Percentiles rank a stretch among this genome's conserved stretches.
Conservation (phyloP, 2,797 vertebrate genomes). For the Dallia pectoralis region DNA sequence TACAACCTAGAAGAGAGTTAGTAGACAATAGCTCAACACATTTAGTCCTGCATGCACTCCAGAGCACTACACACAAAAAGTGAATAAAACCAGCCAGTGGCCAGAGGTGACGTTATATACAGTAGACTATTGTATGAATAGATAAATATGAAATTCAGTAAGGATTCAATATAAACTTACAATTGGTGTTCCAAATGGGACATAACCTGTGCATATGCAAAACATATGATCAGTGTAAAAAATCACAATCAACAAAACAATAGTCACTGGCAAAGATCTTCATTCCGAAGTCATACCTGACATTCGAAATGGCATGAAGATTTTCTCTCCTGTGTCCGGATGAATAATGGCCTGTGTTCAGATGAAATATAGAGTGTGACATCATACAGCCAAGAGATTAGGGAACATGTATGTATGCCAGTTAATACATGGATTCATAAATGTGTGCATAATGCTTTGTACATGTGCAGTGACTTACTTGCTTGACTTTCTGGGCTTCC, state of each 20-base stretch:
- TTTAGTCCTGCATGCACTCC: conserved; percentile 30
- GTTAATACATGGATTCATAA: not conserved
- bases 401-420: conserved; percentile 36
- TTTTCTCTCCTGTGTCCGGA: conserved; percentile 95
- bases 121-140: conserved; percentile 19
- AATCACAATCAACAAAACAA: not conserved
- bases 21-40: conserved; percentile 56
- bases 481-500: conserved; percentile 97
- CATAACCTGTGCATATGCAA: conserved; percentile 82
- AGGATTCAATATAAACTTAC: conserved; percentile 80
- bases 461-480: conserved; percentile 76
- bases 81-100: conserved; percentile 12
- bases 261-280: conserved; percentile 60
- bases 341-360: conserved; percentile 92
- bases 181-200: conserved; percentile 97
- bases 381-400: conserved; percentile 48
- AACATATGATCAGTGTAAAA: conserved; percentile 43
- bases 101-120: conserved; percentile 42
- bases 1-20: conserved; percentile 78
- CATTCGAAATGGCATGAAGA: conserved; percentile 99
- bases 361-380: conserved; percentile 54
- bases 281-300: conserved; percentile 83
- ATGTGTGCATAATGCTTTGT: not conserved
- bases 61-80: conserved; percentile 11
- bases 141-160: conserved; percentile 32